These are phyloP conservation scores for Alcedo atthis DNA, from an alignment of 2,797 vertebrate species.

Conservation along the genomic window DNA sequence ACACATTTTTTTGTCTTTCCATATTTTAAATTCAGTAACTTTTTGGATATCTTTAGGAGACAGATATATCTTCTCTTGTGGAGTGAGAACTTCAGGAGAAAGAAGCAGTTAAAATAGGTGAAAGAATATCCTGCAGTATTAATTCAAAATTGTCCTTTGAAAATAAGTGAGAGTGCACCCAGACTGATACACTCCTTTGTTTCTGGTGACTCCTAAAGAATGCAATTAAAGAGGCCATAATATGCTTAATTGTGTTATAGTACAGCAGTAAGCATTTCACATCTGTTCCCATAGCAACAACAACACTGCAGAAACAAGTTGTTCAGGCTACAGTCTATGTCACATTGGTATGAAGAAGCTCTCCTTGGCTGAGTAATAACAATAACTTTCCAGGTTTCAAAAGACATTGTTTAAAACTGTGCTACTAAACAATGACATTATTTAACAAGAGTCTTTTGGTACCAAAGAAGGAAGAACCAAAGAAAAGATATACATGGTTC, in stretches of 20 bases:
- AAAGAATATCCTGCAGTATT: neutral
- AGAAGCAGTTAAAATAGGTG: neutral
- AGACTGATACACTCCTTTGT: neutral
- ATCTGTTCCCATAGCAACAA: conserved; percentile 66
- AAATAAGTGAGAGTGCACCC: neutral
- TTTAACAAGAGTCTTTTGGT: neutral
- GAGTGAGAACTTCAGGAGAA: neutral
- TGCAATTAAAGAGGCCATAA: conserved; percentile 26
- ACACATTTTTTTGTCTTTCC: neutral
- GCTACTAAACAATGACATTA: conserved; percentile 24
- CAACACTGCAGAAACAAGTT: conserved; percentile 33
- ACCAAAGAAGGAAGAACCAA: neutral
- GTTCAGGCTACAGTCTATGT: conserved; percentile 16
- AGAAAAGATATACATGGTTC: neutral
- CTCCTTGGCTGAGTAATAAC: conserved; percentile 15
- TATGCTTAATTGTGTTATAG: neutral
- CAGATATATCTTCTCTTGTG: neutral
- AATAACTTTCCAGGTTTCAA: conserved; percentile 43
- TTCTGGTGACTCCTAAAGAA: conserved; percentile 28
- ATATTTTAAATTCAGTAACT: neutral
- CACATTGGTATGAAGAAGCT: conserved; percentile 34
- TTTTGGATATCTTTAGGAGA: neutral
- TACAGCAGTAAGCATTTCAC: conserved; percentile 18
- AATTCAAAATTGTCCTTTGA: neutral
- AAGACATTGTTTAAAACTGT: conserved; percentile 42